Conservation (phyloP, 2,797 vertebrate genomes). For the Perodicticus potto region DNA sequence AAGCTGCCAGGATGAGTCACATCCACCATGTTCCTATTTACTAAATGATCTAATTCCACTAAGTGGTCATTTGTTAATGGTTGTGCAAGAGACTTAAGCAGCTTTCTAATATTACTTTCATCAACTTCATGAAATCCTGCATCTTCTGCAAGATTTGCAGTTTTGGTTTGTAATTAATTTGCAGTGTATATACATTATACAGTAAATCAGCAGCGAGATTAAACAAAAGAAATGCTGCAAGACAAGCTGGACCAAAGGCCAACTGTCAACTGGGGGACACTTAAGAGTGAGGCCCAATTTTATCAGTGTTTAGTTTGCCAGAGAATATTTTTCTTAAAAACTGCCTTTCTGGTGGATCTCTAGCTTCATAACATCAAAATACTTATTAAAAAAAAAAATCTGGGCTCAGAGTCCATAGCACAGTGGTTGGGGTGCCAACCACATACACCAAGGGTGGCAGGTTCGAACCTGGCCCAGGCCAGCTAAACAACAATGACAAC, state of each 20-base stretch:
- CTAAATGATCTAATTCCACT: not conserved
- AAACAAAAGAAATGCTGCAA: not conserved
- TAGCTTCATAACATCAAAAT: constrained; percentile 19
- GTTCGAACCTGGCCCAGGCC: no score
- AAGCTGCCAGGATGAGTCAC: not conserved
- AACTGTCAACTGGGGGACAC: not conserved
- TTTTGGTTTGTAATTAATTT: not conserved
- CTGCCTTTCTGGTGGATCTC: not conserved
- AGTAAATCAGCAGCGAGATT: not conserved
- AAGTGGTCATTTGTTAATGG: not conserved
- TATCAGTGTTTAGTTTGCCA: not conserved
- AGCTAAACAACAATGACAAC: no score
- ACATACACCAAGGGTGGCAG: no score
- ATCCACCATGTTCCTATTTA: not conserved
- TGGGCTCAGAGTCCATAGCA: no score
- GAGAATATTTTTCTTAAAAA: not conserved
- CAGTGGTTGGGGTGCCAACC: no score
- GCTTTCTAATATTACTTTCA: not conserved
- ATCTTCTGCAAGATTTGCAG: not conserved
- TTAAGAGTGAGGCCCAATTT: not conserved
- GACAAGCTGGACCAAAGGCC: not conserved
- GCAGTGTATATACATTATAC: not conserved
- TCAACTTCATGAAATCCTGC: not conserved
- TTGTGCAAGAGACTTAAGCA: not conserved
- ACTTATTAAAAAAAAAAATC: not conserved